A percentile compares a stretch with the other conserved stretches of the same genome.
Conservation (phyloP, 2,888 invertebrate genomes). For the Conchocele bisecta region DNA sequence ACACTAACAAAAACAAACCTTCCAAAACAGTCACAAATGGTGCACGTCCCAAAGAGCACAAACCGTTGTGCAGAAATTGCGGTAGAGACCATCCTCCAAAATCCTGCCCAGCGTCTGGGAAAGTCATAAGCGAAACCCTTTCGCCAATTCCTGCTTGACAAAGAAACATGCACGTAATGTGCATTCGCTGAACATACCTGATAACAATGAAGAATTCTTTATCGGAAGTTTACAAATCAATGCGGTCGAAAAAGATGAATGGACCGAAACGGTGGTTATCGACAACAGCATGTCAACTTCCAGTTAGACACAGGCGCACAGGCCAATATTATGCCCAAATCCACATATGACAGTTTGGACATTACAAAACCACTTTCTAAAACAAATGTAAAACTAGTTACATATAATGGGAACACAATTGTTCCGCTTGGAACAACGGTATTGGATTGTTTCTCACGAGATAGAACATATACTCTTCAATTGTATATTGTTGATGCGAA, state of each 20-base stretch:
- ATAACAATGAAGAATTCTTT: too few relatives aligned
- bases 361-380: background rate
- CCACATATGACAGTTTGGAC: background rate
- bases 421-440: background rate
- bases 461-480: background rate
- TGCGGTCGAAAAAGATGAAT: too few relatives aligned
- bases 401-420: background rate
- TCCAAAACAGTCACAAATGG: too few relatives aligned
- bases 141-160: background rate
- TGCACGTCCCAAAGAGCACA: too few relatives aligned
- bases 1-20: background rate
- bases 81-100: too few relatives aligned
- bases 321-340: constrained; percentile 4
- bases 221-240: too few relatives aligned
- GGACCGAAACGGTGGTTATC: too few relatives aligned
- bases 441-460: background rate
- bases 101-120: too few relatives aligned
- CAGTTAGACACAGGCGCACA: constrained; percentile 19
- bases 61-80: too few relatives aligned
- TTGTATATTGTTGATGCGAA: background rate
- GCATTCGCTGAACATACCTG: too few relatives aligned
- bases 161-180: too few relatives aligned
- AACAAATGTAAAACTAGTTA: background rate
- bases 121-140: too few relatives aligned
- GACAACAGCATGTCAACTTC: background rate